Conservation (phyloP, 2,113 vertebrate species). For the Calidris pugnax region DNA sequence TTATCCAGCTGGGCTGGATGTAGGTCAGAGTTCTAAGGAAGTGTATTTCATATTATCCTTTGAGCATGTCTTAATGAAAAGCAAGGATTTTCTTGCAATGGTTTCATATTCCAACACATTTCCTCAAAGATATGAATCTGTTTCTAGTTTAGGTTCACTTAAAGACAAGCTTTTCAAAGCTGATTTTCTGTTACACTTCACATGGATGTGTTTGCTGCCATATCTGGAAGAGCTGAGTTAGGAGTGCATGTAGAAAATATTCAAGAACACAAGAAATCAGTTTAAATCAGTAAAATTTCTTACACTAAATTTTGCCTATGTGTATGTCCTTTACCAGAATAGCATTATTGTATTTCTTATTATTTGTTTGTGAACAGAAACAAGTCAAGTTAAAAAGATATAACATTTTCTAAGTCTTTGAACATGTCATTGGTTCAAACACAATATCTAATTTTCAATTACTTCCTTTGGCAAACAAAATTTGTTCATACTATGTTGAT, state of each 20-base stretch:
- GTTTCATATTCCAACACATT: not conserved
- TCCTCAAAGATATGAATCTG: slow-evolving; percentile 21
- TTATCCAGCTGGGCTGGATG: not conserved
- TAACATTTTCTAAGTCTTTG: not conserved
- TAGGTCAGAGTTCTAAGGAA: not conserved
- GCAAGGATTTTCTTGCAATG: not conserved
- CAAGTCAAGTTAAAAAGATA: not conserved
- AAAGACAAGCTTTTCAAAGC: not conserved
- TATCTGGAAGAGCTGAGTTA: not conserved
- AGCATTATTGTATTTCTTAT: not conserved
- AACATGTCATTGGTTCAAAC: not conserved
- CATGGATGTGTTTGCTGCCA: not conserved
- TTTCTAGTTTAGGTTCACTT: slow-evolving; percentile 23
- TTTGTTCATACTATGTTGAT: not conserved
- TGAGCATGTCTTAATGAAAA: slow-evolving; percentile 18
- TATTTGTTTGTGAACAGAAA: not conserved
- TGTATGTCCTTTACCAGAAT: not conserved
- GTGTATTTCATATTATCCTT: slow-evolving; percentile 1
- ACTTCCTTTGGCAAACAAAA: not conserved
- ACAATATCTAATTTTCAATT: not conserved
- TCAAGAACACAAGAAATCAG: not conserved
- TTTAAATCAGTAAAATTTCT: not conserved
- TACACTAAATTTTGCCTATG: not conserved
- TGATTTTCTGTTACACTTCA: not conserved
- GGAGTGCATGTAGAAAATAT: not conserved